Conservation (phyloP, 2,797 vertebrate species). For the Tarsius wallacei region DNA sequence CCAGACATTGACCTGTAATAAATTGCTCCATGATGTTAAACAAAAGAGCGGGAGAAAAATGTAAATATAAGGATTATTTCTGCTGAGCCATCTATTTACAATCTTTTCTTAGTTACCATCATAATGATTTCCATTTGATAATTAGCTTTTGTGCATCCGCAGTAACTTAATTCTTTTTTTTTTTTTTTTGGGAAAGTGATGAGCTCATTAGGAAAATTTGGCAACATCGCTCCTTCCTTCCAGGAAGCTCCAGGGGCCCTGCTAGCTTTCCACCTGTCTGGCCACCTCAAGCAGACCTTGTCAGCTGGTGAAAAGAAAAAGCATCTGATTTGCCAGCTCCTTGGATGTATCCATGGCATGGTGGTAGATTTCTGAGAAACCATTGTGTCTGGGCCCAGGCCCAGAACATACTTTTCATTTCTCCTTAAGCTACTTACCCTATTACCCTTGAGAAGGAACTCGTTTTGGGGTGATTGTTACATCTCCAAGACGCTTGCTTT, state of each 20-base stretch:
- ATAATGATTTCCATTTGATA: conserved; percentile 47
- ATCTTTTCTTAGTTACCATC: conserved; percentile 48
- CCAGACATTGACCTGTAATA: conserved; percentile 37
- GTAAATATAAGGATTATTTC: conserved; percentile 44
- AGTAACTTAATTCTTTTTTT: conserved; percentile 62
- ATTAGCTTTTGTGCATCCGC: conserved; percentile 39
- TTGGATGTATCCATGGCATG: neutral
- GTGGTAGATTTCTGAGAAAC: conserved; percentile 29
- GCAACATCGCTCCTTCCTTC: conserved; percentile 5
- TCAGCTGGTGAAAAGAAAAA: conserved; percentile 1
- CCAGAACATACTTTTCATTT: neutral
- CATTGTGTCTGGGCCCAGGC: neutral
- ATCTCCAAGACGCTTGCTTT: neutral
- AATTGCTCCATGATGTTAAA: conserved; percentile 38
- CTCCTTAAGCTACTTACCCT: neutral
- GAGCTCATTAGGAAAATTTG: conserved; percentile 54
- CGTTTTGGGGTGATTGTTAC: neutral
- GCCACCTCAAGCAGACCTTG: neutral
- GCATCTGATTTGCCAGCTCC: neutral
- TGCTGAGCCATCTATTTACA: neutral
- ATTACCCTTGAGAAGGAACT: conserved; percentile 11
- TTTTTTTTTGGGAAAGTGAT: conserved; percentile 55
- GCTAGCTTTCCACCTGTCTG: conserved; percentile 64
- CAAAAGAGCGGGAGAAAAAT: neutral
- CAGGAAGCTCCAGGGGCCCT: conserved; percentile 11